Evolutionary conservation across 2,113 vertebrate species (phyloP), one percentile per base, ranked within the genome.

Genomic region (Nipponia nippon): DNA sequence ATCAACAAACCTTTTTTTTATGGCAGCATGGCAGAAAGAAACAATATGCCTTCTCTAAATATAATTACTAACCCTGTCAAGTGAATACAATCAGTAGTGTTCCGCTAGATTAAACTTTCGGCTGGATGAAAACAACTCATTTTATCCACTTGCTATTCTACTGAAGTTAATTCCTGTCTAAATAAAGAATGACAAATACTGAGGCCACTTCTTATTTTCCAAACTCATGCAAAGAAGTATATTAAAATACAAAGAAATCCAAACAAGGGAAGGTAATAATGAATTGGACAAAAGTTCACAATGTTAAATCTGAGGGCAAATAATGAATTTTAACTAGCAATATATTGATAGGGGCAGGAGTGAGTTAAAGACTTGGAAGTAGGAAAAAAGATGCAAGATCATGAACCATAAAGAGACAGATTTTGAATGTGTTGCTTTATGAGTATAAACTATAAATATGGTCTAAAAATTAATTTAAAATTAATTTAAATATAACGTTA

Each of bases 11-110:
- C 58, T 91, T 89, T 94, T 47, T 76, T 94, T 96, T 83, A 82
- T 67, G 62, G 65, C 73, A 95, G 47, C 20, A 49, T 52, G 44
- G 58, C 62, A 91, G 81, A 91, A 95, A 75, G 55, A 95, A 93
- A 90, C 70, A 87, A 72, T 83, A 93, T 79, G 73, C 66, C 84
- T 94, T 93, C 38, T 30, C 69, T 76, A 94, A 93, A 87, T 87
- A 94, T 93, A 96, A 96, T 91, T 90, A 94, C 61, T 93, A 96
- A 93, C 16, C 61, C 46, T 93, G 87, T 94, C 93, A 93, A 95
- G 75, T 91, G 88, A 94, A 85, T 91, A 93, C 34, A 90, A 82
- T 93, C 70, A 89, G 70, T 50, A 94, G 73, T 87, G 93, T 94
- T 95, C 81, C 0, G 0, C 93, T 94, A 95, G 83, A 94, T 93